Conservation (phyloP, 2,888 invertebrate species). For the Alcis repandata region DNA sequence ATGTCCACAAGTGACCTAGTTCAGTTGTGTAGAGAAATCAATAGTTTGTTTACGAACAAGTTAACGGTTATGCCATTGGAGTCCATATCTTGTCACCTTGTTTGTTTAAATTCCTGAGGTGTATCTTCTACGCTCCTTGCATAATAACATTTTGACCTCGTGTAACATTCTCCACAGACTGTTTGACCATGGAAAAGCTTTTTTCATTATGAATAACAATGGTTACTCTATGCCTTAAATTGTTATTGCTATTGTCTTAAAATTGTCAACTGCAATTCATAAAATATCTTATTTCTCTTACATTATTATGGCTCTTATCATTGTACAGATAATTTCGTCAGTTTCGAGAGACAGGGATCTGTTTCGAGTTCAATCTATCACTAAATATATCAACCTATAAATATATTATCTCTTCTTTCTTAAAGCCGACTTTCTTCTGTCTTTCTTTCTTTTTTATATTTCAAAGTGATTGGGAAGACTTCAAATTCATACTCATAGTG, state of each 20-base stretch:
- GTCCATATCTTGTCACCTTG: conserved; percentile 52
- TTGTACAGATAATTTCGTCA: neutral
- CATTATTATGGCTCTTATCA: neutral
- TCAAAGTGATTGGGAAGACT: neutral
- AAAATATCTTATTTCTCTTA: too few relatives aligned
- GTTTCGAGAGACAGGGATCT: neutral
- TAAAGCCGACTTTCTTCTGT: too few relatives aligned
- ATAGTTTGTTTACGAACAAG: conserved; percentile 42
- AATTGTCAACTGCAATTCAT: neutral
- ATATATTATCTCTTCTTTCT: neutral
- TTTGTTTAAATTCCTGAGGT: conserved; percentile 54
- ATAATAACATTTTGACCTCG: conserved; percentile 45
- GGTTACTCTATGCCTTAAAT: neutral
- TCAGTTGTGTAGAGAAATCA: conserved; percentile 35
- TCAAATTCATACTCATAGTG: neutral
- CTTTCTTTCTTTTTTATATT: too few relatives aligned
- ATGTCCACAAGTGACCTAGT: conserved; percentile 23
- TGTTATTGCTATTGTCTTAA: neutral
- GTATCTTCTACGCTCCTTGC: conserved; percentile 48
- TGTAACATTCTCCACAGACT: conserved; percentile 3
- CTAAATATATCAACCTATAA: neutral
- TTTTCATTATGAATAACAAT: neutral
- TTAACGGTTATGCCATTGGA: conserved; percentile 33
- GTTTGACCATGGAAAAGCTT: conserved; percentile 6
- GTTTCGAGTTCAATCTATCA: neutral